Evolutionary conservation across 2,888 invertebrate species (phyloP).

Genomic region (Temnothorax ravouxi): DNA sequence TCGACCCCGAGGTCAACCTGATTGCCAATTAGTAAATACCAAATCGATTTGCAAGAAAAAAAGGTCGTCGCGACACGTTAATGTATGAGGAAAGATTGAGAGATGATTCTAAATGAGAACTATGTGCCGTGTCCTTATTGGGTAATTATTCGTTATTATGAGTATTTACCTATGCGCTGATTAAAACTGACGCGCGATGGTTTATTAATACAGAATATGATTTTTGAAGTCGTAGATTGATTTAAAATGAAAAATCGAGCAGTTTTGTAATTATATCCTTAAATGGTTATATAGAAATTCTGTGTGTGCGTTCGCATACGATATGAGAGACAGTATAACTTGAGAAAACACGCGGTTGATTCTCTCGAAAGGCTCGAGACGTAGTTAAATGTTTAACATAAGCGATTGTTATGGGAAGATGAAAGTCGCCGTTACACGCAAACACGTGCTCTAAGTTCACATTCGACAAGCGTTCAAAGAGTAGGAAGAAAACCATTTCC

Average conservation of each 20-base stretch:
- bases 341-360: constrained; percentile 41
- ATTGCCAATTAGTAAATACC: constrained; percentile 73
- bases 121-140: constrained; percentile 54
- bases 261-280: not conserved
- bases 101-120: constrained; percentile 59
- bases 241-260: not conserved
- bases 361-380: constrained; percentile 5
- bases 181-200: constrained; percentile 26
- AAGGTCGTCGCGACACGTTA: constrained; percentile 38
- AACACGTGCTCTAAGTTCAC: constrained; percentile 54
- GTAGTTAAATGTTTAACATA: constrained; percentile 43
- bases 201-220: constrained; percentile 50
- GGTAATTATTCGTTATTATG: constrained; percentile 60
- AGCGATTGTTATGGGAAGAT: constrained; percentile 57
- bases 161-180: constrained; percentile 51
- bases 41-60: constrained; percentile 62
- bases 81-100: constrained; percentile 39
- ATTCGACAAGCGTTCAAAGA: constrained; percentile 39
- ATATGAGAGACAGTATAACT: not conserved
- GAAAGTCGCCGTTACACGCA: constrained; percentile 64
- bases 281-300: not conserved
- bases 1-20: constrained; percentile 56
- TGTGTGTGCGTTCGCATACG: not conserved
- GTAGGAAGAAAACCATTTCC: constrained; percentile 72
- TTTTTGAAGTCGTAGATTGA: constrained; percentile 43